Conservation (phyloP, 1,140 invertebrate genomes). For the Platyscapa corneri region DNA sequence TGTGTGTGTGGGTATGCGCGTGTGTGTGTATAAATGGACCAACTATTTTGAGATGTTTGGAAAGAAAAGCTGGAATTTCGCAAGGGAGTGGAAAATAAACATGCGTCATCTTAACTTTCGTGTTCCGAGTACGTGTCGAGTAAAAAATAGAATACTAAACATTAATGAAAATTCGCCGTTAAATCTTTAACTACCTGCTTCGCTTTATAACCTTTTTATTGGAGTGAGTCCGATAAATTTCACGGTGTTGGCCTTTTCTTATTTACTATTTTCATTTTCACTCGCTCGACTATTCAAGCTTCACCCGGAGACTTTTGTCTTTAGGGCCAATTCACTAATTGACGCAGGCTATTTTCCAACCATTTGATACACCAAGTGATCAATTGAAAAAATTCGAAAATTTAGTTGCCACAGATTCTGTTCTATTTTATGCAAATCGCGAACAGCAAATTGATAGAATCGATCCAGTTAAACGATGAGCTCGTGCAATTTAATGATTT, state of each 20-base stretch:
- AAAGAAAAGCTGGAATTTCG: slow-evolving; percentile 48
- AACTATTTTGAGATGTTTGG: slow-evolving; percentile 43
- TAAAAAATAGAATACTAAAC: slow-evolving; percentile 33
- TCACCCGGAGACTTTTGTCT: too few relatives aligned
- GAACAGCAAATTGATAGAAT: not conserved
- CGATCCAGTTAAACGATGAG: not conserved
- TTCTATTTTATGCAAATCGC: not conserved
- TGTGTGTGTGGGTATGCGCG: not conserved
- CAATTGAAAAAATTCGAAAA: too few relatives aligned
- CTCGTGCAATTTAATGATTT: not conserved
- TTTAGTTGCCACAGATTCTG: too few relatives aligned
- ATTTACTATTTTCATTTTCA: not conserved
- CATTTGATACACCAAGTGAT: too few relatives aligned
- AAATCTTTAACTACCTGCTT: slow-evolving; percentile 25
- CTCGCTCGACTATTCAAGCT: too few relatives aligned
- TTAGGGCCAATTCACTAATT: too few relatives aligned
- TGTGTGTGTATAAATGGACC: slow-evolving; percentile 9
- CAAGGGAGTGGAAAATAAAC: slow-evolving; percentile 45
- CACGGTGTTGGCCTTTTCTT: not conserved
- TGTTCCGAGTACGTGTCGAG: not conserved
- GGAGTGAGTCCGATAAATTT: not conserved
- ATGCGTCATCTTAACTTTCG: slow-evolving; percentile 28
- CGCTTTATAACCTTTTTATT: not conserved
- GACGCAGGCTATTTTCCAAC: too few relatives aligned
- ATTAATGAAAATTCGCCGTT: slow-evolving; percentile 24